phyloP scores from a whole-genome alignment of 1,140 invertebrate genomes.

The Ericerus pela region DNA sequence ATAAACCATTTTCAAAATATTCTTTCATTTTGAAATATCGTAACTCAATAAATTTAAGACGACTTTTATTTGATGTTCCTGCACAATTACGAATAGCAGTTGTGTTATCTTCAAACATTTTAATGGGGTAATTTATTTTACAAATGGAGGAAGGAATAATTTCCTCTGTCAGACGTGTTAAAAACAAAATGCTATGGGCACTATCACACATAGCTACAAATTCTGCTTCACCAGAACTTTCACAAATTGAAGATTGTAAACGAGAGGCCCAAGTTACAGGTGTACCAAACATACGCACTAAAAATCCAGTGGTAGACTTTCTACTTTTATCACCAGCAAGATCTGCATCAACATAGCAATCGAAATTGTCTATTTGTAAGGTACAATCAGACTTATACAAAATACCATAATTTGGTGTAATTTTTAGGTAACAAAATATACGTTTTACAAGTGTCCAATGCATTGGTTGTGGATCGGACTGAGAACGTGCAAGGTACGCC shows the following conservation, averaged over 20 bases:
- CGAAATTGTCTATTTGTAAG: background rate
- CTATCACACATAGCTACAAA: constrained; percentile 15
- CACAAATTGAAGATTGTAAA: constrained; percentile 13
- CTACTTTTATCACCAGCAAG: constrained; percentile 25
- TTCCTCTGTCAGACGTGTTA: constrained; percentile 15
- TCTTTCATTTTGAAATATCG: constrained; percentile 26
- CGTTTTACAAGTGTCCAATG: constrained; percentile 19
- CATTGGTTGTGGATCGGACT: constrained; percentile 6
- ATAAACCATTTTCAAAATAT: background rate
- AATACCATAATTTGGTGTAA: constrained; percentile 23
- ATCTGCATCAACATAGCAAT: constrained; percentile 27
- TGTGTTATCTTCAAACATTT: constrained; percentile 17
- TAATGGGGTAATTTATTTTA: constrained; percentile 1
- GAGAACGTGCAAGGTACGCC: constrained; percentile 17
- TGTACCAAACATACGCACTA: constrained; percentile 22
- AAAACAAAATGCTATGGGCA: constrained; percentile 12
- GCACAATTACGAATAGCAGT: constrained; percentile 27
- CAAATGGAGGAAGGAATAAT: background rate
- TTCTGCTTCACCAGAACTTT: constrained; percentile 18
- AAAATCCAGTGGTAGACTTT: constrained; percentile 27
- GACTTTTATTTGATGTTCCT: constrained; percentile 27
- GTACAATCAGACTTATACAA: background rate
- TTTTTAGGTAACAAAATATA: constrained; percentile 28
- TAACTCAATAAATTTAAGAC: constrained; percentile 29
- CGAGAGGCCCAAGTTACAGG: constrained; percentile 25